Conservation (phyloP, 2,113 vertebrate genomes). For the Monarcha castaneiventris region DNA sequence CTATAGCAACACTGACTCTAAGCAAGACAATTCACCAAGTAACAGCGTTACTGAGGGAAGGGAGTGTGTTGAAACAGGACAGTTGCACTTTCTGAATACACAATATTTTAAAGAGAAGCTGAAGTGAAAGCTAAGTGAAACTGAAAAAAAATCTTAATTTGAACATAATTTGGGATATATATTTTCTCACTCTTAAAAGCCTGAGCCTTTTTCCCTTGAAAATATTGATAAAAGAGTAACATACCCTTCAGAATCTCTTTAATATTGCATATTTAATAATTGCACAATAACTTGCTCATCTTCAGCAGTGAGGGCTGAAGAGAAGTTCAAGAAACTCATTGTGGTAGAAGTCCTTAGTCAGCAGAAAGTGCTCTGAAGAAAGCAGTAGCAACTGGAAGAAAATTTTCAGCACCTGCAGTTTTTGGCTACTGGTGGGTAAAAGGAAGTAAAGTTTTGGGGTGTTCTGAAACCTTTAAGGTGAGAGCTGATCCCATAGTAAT, state of each 20-base stretch:
- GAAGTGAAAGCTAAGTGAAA: neutral
- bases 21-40: neutral
- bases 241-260: neutral
- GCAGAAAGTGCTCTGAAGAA: neutral
- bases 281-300: neutral
- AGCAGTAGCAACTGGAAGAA: neutral
- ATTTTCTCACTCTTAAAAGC: neutral
- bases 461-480: neutral
- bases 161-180: neutral
- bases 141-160: neutral
- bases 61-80: neutral
- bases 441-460: neutral
- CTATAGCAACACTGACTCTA: neutral
- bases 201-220: neutral
- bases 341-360: neutral
- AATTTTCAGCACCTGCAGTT: constrained; percentile 1
- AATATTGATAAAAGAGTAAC: neutral
- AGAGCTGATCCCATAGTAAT: neutral
- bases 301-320: neutral
- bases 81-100: neutral
- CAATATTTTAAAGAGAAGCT: neutral
- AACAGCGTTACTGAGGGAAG: neutral
- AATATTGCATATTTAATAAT: neutral
- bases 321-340: neutral
- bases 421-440: neutral